Evolutionary conservation across 1,140 invertebrate genomes (phyloP), one percentile per base, ranked within the genome.

Genomic region (Drosophila jambulina): DNA sequence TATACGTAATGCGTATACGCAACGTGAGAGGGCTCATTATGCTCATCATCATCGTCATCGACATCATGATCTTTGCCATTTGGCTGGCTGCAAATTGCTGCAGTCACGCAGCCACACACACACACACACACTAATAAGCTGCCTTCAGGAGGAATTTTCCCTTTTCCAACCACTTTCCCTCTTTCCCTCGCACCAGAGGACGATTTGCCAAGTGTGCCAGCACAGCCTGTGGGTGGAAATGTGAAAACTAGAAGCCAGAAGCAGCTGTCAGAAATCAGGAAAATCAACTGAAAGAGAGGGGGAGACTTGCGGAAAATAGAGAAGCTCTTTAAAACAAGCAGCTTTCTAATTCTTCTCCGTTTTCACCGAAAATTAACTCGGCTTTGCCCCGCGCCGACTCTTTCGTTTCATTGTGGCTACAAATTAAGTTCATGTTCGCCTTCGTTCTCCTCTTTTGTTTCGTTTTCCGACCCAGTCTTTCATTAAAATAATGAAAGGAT

Each of bases 401-500:
- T 48, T 40, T 36, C 29, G 7, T 72, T 60, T 60, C 13, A 72
- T 74, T 72, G 70, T 71, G 21, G 60, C 64, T 61, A 65, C 45
- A 80, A 84, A 83, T 83, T 80, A 83, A 84, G 75, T 83, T 84
- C 53, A 76, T 71, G 64, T 70, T 49, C 59, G 56, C 61, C 57
- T 67, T 49, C 57, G 53, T 58, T 58, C 3, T 43, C 19, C 27
- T 25, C 65, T 61, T 77, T 63, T 56, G 56, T 61, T 45, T 61
- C 48, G 58, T 40, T 42, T 62, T 27, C 15, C 23, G 43, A 40
- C 56, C 64, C 54, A 64, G 62, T 69, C 82, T 84, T 84, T 86
- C 78, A 85, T 85, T 85, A 82, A 75, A 85, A 82, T 85, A 85
- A 85, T 85, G 74, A 86, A 82, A 70, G 78, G 82, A 86, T 86